Evolutionary conservation across 2,113 vertebrate genomes (phyloP), one percentile per base, ranked within the genome.

Genomic region (Blennius ocellaris): DNA sequence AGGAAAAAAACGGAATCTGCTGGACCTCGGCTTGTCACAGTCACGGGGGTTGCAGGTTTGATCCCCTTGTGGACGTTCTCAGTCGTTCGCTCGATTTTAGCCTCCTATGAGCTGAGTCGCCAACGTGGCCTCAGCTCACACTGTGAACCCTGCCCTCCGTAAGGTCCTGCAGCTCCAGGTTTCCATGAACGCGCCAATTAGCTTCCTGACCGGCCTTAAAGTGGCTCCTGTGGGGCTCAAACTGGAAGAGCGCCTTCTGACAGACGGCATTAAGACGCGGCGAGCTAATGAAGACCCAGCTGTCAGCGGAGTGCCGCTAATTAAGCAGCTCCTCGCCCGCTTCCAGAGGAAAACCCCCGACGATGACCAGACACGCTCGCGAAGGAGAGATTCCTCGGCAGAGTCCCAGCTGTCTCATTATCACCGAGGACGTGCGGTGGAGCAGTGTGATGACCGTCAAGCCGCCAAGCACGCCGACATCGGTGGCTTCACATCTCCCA

Each of bases 261-360:
- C 73, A 44, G 60, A 6, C 49, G n/a, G 37, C 1, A 52, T 54
- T 55, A 57, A 11, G 71, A 67, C 15, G 15, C 2, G 0, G 1
- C 17, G 49, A 60, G 59, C 50, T 86, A 51, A 80, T 78, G 67
- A 78, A 81, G 64, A 80, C 56, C 1, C 21, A 43, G 52, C 39
- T 74, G 65, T 77, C 21, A 0, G 37, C 6, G 1, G 15, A 14
- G 39, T 8, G 36, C 30, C 6, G 7, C 74, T 69, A 72, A 78
- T 83, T 80, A 68, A 58, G 43, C 10, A 0, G 10, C 44, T 49
- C 49, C 8, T 40, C 3, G 0, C 7, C 16, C 30, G 17, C 21
- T 45, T 9, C 0, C 40, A 63, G 11, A 14, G 54, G 54, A 1
- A 50, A 49, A 54, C 39, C 21, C 72, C 21, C 41, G 11, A 3